phyloP scores from a whole-genome alignment of 2,888 invertebrate genomes.

The Brachylomia viminalis region DNA sequence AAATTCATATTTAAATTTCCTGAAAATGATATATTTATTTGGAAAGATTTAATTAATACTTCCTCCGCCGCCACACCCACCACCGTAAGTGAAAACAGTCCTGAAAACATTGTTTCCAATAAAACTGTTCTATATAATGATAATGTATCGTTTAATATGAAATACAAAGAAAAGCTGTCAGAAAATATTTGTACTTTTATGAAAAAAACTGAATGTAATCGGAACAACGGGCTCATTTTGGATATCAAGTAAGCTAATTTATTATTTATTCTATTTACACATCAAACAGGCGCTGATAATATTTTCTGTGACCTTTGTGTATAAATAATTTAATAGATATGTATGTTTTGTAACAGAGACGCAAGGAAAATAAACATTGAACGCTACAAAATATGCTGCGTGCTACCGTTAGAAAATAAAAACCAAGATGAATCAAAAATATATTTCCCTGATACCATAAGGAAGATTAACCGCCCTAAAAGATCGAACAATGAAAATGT shows the following conservation, averaged over 20 bases:
- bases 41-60: slow-evolving; percentile 34
- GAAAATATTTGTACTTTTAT: slow-evolving; percentile 81
- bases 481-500: slow-evolving; percentile 67
- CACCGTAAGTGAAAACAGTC: slow-evolving; percentile 4
- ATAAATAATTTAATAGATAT: slow-evolving; percentile 14
- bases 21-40: slow-evolving; percentile 56
- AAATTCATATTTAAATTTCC: slow-evolving; percentile 77
- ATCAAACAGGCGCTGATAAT: not conserved
- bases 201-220: slow-evolving; percentile 75
- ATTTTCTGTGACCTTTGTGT: not conserved
- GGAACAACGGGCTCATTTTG: slow-evolving; percentile 76
- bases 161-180: slow-evolving; percentile 62
- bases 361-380: slow-evolving; percentile 70
- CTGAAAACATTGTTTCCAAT: slow-evolving; percentile 2
- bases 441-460: slow-evolving; percentile 47
- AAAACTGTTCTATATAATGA: slow-evolving; percentile 46
- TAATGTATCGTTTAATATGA: slow-evolving; percentile 44
- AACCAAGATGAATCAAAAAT: slow-evolving; percentile 42
- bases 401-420: slow-evolving; percentile 49
- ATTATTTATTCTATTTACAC: not conserved
- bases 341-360: slow-evolving; percentile 70
- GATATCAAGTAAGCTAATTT: slow-evolving; percentile 59
- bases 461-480: slow-evolving; percentile 54
- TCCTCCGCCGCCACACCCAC: slow-evolving; percentile 7
- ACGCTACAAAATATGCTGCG: slow-evolving; percentile 58